These are phyloP conservation scores for Drosophila kepulauana DNA, from an alignment of 1,140 invertebrate genomes.

Conservation along the genomic window DNA sequence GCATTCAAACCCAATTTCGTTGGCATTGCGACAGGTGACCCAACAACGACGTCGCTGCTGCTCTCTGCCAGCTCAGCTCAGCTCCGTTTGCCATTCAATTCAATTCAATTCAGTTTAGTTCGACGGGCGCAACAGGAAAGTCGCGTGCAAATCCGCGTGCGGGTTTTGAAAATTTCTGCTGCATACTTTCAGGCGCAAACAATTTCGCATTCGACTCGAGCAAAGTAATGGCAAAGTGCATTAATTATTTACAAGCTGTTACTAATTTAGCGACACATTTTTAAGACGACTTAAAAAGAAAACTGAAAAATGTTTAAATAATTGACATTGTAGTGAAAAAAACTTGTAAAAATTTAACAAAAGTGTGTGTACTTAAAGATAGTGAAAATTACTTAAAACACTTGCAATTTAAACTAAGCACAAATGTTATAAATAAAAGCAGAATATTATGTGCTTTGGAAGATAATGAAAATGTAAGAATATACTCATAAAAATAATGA, in stretches of 20 bases:
- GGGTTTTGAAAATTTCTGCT: neutral
- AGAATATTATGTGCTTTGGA: too few relatives aligned
- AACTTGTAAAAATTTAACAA: too few relatives aligned
- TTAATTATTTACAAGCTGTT: slow-evolving; percentile 8
- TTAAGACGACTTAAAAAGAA: too few relatives aligned
- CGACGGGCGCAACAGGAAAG: slow-evolving; percentile 60
- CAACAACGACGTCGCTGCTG: slow-evolving; percentile 29
- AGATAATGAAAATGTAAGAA: too few relatives aligned
- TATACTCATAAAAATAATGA: too few relatives aligned
- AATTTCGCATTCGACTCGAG: neutral
- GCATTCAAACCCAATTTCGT: slow-evolving; percentile 71
- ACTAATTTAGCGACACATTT: too few relatives aligned
- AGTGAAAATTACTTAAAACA: too few relatives aligned
- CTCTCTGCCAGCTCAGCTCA: slow-evolving; percentile 20
- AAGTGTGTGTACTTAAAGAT: too few relatives aligned
- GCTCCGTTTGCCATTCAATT: slow-evolving; percentile 54
- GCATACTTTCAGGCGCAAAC: neutral
- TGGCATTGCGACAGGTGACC: slow-evolving; percentile 80
- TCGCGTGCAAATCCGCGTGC: slow-evolving; percentile 56
- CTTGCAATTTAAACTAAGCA: too few relatives aligned
- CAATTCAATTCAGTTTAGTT: slow-evolving; percentile 75
- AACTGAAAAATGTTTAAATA: too few relatives aligned
- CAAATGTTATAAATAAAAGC: too few relatives aligned
- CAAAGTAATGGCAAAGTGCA: slow-evolving; percentile 19
- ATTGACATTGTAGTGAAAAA: too few relatives aligned